These are phyloP conservation scores for Periparus ater DNA, from an alignment of 2,797 vertebrate genomes.

Conservation along the genomic window DNA sequence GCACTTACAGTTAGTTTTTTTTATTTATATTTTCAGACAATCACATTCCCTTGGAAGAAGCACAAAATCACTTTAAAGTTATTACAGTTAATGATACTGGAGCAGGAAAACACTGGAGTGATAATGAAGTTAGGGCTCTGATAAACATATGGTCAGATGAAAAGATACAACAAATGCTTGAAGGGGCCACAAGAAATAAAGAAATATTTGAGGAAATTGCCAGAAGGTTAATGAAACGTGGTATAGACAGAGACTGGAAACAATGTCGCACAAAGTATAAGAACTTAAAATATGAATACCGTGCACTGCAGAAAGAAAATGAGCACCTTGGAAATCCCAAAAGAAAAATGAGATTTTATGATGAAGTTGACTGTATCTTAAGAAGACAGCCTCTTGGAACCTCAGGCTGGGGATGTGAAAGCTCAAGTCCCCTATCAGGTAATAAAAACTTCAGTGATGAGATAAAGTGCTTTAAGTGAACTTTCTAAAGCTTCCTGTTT, in stretches of 20 bases:
- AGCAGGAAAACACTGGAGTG: conserved; percentile 85
- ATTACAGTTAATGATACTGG: conserved; percentile 82
- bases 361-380: conserved; percentile 86
- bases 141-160: conserved; percentile 86
- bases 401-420: conserved; percentile 35
- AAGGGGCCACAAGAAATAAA: conserved; percentile 88
- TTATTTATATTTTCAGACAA: conserved; percentile 61
- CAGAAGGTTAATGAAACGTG: conserved; percentile 81
- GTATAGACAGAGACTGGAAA: conserved; percentile 90
- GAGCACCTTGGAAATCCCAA: conserved; percentile 78
- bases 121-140: conserved; percentile 86
- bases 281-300: conserved; percentile 90
- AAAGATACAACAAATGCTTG: conserved; percentile 84
- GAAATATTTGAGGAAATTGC: conserved; percentile 90
- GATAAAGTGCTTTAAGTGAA: background rate
- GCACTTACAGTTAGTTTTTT: background rate
- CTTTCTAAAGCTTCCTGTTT: background rate
- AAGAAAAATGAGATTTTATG: conserved; percentile 87
- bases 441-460: background rate
- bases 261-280: conserved; percentile 90
- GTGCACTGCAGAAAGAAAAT: conserved; percentile 84
- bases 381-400: conserved; percentile 60
- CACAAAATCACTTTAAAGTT: conserved; percentile 81
- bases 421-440: conserved; percentile 47
- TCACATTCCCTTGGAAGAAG: conserved; percentile 67